Conservation (phyloP, 2,888 invertebrate species). For the Zonitis immaculata region DNA sequence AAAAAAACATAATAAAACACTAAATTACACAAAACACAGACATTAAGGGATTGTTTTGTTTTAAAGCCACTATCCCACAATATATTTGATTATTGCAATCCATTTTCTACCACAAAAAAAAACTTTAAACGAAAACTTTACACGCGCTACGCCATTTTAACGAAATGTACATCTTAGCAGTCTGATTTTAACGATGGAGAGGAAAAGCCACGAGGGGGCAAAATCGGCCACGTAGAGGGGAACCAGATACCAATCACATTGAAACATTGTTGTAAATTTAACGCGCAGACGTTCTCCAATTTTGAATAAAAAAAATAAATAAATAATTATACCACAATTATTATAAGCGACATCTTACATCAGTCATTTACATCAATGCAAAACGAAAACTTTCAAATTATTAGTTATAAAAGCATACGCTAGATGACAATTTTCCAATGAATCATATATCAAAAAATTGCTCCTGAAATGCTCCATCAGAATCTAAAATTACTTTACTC, state of each 20-base stretch:
- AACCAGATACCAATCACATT: neutral
- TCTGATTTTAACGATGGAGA: slow-evolving; percentile 30
- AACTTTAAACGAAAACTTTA: slow-evolving; percentile 18
- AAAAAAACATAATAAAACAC: slow-evolving; percentile 19
- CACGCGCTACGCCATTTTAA: slow-evolving; percentile 46
- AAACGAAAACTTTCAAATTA: too few species aligned
- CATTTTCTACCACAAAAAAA: slow-evolving; percentile 37
- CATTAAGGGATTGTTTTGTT: slow-evolving; percentile 29
- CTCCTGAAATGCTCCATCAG: too few species aligned
- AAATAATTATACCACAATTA: too few species aligned
- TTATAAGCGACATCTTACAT: neutral
- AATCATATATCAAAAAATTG: too few species aligned
- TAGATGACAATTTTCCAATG: too few species aligned
- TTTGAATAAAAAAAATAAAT: neutral
- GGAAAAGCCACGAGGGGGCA: slow-evolving; percentile 40
- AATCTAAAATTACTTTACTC: too few species aligned
- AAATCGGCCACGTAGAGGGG: slow-evolving; percentile 7
- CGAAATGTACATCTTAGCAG: slow-evolving; percentile 38
- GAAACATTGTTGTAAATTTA: neutral
- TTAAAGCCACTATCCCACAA: slow-evolving; percentile 27
- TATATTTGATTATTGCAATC: slow-evolving; percentile 37
- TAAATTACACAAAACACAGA: slow-evolving; percentile 26
- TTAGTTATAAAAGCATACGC: too few species aligned
- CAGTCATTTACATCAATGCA: neutral
- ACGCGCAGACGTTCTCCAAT: neutral